Evolutionary conservation across 2,888 invertebrate genomes (phyloP).

Genomic region (Iphiclides podalirius): DNA sequence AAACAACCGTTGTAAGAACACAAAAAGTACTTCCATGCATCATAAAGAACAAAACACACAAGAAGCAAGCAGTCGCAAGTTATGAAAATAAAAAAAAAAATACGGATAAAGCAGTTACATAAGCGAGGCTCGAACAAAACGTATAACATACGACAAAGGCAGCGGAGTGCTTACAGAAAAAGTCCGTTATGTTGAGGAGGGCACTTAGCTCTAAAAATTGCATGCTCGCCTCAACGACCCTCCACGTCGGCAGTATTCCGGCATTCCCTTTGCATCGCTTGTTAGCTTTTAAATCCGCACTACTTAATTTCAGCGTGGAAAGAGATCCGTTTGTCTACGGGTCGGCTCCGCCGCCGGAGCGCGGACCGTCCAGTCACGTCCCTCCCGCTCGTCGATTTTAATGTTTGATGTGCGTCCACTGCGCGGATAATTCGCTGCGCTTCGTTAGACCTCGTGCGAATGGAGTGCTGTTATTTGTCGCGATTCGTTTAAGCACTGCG

Average conservation of each 20-base stretch:
- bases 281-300: conserved; percentile 36
- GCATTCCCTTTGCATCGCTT: conserved; percentile 33
- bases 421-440: conserved; percentile 1
- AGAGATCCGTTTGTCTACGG: conserved; percentile 19
- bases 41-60: conserved; percentile 2
- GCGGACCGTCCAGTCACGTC: conserved; percentile 15
- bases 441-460: conserved; percentile 7
- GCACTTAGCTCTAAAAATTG: conserved; percentile 32
- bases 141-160: conserved; percentile 21
- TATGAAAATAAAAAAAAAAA: conserved; percentile 18
- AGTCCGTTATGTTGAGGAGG: conserved; percentile 23
- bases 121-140: conserved; percentile 8
- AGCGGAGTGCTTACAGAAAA: conserved; percentile 16
- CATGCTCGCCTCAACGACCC: conserved; percentile 31
- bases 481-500: too few species aligned
- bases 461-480: background rate
- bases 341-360: background rate
- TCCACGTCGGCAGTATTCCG: conserved; percentile 30
- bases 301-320: conserved; percentile 29
- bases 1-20: too few species aligned
- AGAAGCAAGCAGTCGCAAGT: conserved; percentile 4
- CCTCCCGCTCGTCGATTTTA: conserved; percentile 12
- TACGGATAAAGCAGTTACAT: conserved; percentile 11
- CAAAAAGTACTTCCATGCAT: too few species aligned
- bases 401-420: conserved; percentile 12